Conservation (phyloP, 1,140 invertebrate species). For the Meloidogyne exigua region DNA sequence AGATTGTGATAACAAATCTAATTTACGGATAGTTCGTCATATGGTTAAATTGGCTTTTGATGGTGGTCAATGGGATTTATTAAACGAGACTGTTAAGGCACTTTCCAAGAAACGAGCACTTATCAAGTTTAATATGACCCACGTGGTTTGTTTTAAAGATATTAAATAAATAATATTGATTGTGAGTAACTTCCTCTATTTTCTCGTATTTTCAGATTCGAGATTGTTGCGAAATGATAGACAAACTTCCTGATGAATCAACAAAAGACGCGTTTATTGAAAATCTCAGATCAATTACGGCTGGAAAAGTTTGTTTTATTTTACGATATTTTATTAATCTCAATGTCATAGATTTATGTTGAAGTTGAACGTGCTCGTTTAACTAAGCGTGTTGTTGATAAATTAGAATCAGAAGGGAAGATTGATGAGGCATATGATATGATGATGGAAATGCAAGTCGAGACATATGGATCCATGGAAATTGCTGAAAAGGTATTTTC, state of each 20-base stretch:
- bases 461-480: conserved; percentile 99
- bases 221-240: conserved; percentile 90
- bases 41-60: conserved; percentile 92
- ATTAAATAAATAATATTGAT: not conserved
- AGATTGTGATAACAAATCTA: conserved; percentile 89
- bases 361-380: conserved; percentile 95
- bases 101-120: conserved; percentile 91
- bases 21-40: conserved; percentile 84
- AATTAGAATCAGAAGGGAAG: conserved; percentile 87
- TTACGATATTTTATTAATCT: conserved; percentile 23
- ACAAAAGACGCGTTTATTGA: conserved; percentile 90
- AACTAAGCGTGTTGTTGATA: conserved; percentile 87
- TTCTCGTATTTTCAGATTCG: conserved; percentile 66
- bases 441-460: conserved; percentile 90
- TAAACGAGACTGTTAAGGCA: conserved; percentile 90
- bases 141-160: conserved; percentile 77
- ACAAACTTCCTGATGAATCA: conserved; percentile 85
- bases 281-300: conserved; percentile 87
- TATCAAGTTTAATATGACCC: conserved; percentile 86
- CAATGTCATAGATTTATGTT: conserved; percentile 81
- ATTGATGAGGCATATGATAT: conserved; percentile 84
- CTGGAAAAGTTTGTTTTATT: conserved; percentile 78
- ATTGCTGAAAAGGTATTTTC: conserved; percentile 80
- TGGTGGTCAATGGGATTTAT: conserved; percentile 82
- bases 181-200: too few species aligned